Percentiles rank a stretch among this genome's conserved stretches.
Conservation (phyloP, 2,888 invertebrate species). For the Aphidius colemani region DNA sequence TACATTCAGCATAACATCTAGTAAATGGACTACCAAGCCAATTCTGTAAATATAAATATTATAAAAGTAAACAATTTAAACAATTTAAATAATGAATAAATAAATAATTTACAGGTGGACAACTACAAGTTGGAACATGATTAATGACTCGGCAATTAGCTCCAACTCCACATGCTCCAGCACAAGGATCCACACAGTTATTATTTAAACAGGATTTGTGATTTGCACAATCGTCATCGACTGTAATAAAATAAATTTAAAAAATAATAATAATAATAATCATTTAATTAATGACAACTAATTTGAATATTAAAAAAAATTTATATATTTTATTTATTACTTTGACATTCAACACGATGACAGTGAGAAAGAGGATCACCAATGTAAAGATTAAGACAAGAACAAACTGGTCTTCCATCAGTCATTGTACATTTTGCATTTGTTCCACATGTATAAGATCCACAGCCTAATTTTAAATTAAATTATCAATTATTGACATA, state of each 20-base stretch:
- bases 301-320: conserved; percentile 14
- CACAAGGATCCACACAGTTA: conserved; percentile 79
- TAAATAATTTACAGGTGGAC: conserved; percentile 79
- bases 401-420: conserved; percentile 78
- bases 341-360: conserved; percentile 74
- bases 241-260: conserved; percentile 55
- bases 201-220: conserved; percentile 76
- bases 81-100: conserved; percentile 57
- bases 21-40: conserved; percentile 79
- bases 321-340: conserved; percentile 56
- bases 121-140: conserved; percentile 79
- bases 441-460: conserved; percentile 54
- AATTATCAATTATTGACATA: background rate
- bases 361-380: conserved; percentile 80
- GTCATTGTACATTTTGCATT: conserved; percentile 59
- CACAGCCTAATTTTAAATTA: conserved; percentile 45
- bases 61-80: conserved; percentile 6
- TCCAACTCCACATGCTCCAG: conserved; percentile 74
- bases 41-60: conserved; percentile 61
- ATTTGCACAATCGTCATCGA: conserved; percentile 76
- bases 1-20: conserved; percentile 81
- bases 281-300: background rate
- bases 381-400: conserved; percentile 77
- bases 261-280: background rate
- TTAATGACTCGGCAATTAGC: conserved; percentile 79